Conservation (phyloP, 2,888 invertebrate species). For the Agonopterix heracliana region DNA sequence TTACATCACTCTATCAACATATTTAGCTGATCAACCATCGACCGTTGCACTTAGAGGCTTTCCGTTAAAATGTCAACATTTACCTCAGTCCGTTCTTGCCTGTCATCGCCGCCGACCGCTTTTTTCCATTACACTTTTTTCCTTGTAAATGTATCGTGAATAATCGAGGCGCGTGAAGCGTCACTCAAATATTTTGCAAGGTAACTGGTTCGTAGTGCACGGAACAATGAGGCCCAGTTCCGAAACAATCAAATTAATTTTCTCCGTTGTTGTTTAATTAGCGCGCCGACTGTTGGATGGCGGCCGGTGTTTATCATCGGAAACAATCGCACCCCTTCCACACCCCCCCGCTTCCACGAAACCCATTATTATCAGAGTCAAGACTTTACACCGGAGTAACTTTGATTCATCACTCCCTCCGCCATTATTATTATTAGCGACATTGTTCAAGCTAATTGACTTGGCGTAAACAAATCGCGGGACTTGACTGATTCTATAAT, state of each 20-base stretch:
- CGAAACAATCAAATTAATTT: conserved; percentile 75
- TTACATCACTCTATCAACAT: too few relatives aligned
- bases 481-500: conserved; percentile 54
- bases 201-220: conserved; percentile 54
- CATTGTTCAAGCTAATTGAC: conserved; percentile 64
- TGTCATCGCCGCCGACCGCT: conserved; percentile 39
- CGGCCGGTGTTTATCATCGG: conserved; percentile 73
- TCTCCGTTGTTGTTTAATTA: conserved; percentile 75
- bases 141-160: conserved; percentile 35
- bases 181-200: conserved; percentile 54
- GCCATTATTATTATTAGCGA: conserved; percentile 63
- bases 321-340: conserved; percentile 60
- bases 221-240: conserved; percentile 66
- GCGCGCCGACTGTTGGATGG: conserved; percentile 69
- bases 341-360: conserved; percentile 45
- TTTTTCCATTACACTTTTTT: conserved; percentile 25
- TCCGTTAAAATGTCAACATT: conserved; percentile 46
- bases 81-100: conserved; percentile 49
- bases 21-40: conserved; percentile 19
- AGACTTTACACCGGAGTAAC: conserved; percentile 66
- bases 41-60: conserved; percentile 56
- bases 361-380: conserved; percentile 72
- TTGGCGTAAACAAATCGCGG: conserved; percentile 57
- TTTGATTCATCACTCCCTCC: conserved; percentile 69
- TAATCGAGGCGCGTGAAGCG: conserved; percentile 35